Percentiles rank a stretch among this genome's conserved stretches.
Evolutionary conservation across 2,888 invertebrate species (phyloP).

Genomic region (Mythimna pallens): DNA sequence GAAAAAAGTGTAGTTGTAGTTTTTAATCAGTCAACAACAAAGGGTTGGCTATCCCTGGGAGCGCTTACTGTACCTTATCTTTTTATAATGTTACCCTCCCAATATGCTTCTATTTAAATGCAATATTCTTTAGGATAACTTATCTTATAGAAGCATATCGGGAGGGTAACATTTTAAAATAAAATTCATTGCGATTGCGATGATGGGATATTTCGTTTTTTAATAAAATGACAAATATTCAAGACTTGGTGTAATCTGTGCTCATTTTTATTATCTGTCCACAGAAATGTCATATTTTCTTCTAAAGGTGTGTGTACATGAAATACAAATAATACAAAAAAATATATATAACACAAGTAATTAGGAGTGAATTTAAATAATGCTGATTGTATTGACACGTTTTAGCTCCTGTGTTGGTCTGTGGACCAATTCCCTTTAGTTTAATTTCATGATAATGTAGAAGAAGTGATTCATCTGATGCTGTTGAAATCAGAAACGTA

Average conservation of each 20-base stretch:
- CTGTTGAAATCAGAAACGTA: neutral
- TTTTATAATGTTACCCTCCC: too few species aligned
- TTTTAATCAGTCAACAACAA: neutral
- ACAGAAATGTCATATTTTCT: slow-evolving; percentile 37
- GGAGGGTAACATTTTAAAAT: neutral
- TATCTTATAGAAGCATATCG: neutral
- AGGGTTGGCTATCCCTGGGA: neutral
- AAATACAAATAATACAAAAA: neutral
- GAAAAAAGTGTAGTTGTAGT: neutral
- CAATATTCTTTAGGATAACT: too few species aligned
- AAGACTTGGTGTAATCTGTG: slow-evolving; percentile 15
- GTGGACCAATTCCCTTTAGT: neutral
- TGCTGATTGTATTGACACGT: neutral
- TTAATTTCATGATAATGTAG: neutral
- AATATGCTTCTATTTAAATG: too few species aligned
- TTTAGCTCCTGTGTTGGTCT: neutral
- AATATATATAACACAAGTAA: neutral
- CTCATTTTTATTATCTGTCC: slow-evolving; percentile 37
- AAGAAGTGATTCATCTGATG: neutral
- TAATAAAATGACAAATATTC: neutral
- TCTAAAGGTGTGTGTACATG: slow-evolving; percentile 27
- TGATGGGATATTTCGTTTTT: neutral
- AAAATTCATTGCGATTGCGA: too few species aligned
- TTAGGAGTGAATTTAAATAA: neutral
- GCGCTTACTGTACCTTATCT: neutral